Base-by-base conservation (phyloP, 2,888 invertebrate genomes). In the Drosophila atroscutellata region DNA sequence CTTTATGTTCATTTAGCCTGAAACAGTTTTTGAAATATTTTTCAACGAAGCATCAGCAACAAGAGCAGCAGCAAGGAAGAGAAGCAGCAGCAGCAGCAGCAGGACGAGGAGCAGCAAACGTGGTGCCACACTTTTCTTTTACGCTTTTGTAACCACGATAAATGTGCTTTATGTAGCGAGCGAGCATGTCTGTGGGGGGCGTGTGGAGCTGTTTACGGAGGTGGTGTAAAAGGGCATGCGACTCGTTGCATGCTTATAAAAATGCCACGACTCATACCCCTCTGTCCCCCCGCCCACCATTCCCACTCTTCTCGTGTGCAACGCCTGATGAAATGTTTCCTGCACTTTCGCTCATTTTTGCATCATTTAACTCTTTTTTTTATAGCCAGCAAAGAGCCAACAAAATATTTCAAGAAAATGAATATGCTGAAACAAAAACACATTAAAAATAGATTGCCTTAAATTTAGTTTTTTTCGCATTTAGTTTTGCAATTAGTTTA, bases 71-170 rank as follows among this genome's bases (percentile, higher is more conserved):
- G 24, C 52, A 28, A 28, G 18, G 28, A 50, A 28, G 28, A 18
- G 11, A 24, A 30, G 18, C 42, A 11, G 51, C 54, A 39, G 15
- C 54, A 39, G 15, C 34, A 36, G 50, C 13, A 8, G 20, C 18
- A 13, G 42, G 28, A 6, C 9, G 13, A 13, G 30, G 13, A 26
- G 50, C 75, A 15, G 47, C 60, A 68, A 79, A 77, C 78, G 68
- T 75, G 75, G 77, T 78, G 85, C 79, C 77, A 80, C 85, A 80
- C 78, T 78, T 83, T 86, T 86, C 86, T 86, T 86, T 86, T 86
- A 87, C 89, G 90, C 89, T 86, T 86, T 86, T 86, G 83, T 86
- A 86, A 88, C 90, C 90, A 83, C 88, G 88, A 88, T 90, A 85
- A 86, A 86, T 86, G 89, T 88, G 90, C 86, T 86, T 86, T 89